Conservation (phyloP, 2,113 vertebrate species). For the Aphyosemion australe region DNA sequence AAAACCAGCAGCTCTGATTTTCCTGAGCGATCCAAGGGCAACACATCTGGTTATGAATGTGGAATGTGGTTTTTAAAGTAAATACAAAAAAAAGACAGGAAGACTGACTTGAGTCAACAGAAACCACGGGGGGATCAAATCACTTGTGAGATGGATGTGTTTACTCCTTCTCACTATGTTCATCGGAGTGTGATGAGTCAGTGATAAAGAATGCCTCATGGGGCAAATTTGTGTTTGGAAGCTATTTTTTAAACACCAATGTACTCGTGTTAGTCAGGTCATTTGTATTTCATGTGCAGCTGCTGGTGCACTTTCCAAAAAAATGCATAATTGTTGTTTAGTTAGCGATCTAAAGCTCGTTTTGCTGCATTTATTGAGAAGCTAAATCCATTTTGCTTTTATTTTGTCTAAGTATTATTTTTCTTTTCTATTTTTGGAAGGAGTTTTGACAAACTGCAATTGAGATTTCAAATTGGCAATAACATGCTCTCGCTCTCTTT, state of each 20-base stretch:
- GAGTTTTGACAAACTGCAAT: neutral
- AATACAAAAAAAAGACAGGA: slow-evolving; percentile 21
- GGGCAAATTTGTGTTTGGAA: slow-evolving; percentile 32
- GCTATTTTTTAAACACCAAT: slow-evolving; percentile 2
- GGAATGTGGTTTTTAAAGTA: slow-evolving; percentile 9
- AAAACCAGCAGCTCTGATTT: neutral
- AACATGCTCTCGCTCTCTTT: slow-evolving; percentile 11
- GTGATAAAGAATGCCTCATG: slow-evolving; percentile 39
- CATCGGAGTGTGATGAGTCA: slow-evolving; percentile 41
- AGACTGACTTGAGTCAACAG: slow-evolving; percentile 61
- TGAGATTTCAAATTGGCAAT: slow-evolving; percentile 19
- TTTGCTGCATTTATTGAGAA: neutral
- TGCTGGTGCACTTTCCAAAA: neutral
- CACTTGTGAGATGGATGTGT: slow-evolving; percentile 58
- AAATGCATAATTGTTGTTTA: neutral
- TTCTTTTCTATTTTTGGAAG: neutral
- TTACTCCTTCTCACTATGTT: slow-evolving; percentile 41
- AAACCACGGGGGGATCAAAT: slow-evolving; percentile 53
- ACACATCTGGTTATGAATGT: slow-evolving; percentile 29
- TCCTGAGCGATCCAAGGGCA: neutral
- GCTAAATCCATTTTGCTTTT: neutral
- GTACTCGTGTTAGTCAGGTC: neutral
- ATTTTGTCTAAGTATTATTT: neutral
- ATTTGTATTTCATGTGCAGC: neutral
- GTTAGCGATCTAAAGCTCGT: neutral